Conservation (phyloP, 1,140 invertebrate species). For the Papilio helenus region DNA sequence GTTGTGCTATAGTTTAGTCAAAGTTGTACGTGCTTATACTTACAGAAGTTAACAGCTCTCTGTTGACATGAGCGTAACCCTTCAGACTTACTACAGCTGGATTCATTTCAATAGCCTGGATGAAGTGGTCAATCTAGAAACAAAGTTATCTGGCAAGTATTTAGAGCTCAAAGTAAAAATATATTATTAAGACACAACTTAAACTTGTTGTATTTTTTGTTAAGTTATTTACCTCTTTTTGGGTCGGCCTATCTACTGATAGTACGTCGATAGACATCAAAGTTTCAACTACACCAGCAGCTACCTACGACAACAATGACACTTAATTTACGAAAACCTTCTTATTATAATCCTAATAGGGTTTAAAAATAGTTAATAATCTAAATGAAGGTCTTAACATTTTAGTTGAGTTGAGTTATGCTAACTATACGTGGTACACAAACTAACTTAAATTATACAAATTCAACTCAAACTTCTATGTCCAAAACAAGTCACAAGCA, state of each 20-base stretch:
- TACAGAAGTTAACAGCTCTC: conserved; percentile 84
- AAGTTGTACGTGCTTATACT: conserved; percentile 45
- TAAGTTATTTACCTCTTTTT: conserved; percentile 78
- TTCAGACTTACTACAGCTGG: conserved; percentile 85
- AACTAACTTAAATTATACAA: not conserved
- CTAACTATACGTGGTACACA: not conserved
- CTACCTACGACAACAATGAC: conserved; percentile 59
- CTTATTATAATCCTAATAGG: too few relatives aligned
- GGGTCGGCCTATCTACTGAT: conserved; percentile 80
- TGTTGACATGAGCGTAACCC: conserved; percentile 84
- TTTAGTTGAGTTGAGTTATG: not conserved
- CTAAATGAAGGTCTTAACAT: too few relatives aligned
- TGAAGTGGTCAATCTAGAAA: conserved; percentile 84
- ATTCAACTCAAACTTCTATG: conserved; percentile 14
- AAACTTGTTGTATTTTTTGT: too few relatives aligned
- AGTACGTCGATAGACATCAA: conserved; percentile 83
- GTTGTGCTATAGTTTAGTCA: too few relatives aligned
- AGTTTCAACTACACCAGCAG: conserved; percentile 83
- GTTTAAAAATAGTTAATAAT: too few relatives aligned
- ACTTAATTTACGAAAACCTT: too few relatives aligned
- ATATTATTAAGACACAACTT: too few relatives aligned
- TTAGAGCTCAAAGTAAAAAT: not conserved
- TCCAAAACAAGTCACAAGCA: not conserved
- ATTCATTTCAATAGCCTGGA: conserved; percentile 86
- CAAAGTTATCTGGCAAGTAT: conserved; percentile 31